Base-by-base conservation (phyloP, 1,140 invertebrate genomes). In the Drosophila santomea region DNA sequence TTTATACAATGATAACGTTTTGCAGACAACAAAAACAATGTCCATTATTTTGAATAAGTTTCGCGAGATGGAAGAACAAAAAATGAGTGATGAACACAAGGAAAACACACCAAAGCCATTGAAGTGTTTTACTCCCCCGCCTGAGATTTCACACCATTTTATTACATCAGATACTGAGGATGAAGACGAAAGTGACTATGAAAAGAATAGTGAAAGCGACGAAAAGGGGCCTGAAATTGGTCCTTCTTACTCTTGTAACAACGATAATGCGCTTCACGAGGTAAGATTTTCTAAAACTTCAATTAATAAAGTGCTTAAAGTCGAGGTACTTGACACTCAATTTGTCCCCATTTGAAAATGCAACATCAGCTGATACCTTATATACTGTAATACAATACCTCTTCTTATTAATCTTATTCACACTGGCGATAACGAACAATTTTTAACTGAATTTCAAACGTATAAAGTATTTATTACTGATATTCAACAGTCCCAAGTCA, bases 71-170 rank as follows among this genome's bases (percentile, higher is more conserved):
- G 97, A 98, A 92, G 95, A 96, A 77, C 94, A 95, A 78, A 94
- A 95, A 60, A 93, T n/a, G 12, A 91, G 93, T 38, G 94, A 94
- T 62, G 94, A 95, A 35, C 94, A 94, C 11, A 71, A 36, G 43
- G 8, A 51, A 36, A 35, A 3, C 51, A 95, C 95, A 23, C 96
- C 95, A 0, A 97, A 97, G 91, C 97, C 97, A 0, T 90, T 98
- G 59, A 98, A 98, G 92, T 93, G 97, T 17, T 98, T 98, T 90
- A 98, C 97, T 4, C 97, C 97, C 3, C 97, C 97, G 0, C 96
- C 96, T 1, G 96, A 97, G 61, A 95, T 95, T 57, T 95, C 94
- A 47, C 93, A 93, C 17, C 93, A 93, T 41, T 93, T 90, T 32
- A 92, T 94, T 15, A 92, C 78, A 15, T 95, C 95, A 8, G 94